Conservation (phyloP, 2,888 invertebrate species). For the Pherbina coryleti region DNA sequence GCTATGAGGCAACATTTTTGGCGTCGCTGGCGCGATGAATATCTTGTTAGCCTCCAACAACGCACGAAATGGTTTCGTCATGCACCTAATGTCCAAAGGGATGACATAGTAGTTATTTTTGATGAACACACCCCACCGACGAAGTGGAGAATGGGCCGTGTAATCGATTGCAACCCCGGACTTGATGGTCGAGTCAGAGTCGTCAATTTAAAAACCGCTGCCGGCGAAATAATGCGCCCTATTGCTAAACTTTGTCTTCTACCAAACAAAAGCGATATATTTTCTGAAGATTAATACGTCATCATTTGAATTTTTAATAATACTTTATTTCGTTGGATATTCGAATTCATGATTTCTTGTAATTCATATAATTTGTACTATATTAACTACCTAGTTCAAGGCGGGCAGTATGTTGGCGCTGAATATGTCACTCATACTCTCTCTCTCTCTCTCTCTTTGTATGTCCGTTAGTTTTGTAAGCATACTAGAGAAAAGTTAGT, state of each 20-base stretch:
- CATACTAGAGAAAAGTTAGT: too few species aligned
- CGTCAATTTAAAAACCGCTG: background rate
- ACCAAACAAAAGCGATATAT: conserved; percentile 9
- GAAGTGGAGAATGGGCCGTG: conserved; percentile 22
- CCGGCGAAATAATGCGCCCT: too few species aligned
- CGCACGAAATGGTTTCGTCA: conserved; percentile 18
- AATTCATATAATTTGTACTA: background rate
- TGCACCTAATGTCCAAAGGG: conserved; percentile 2
- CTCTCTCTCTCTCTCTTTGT: too few species aligned
- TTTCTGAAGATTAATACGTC: background rate
- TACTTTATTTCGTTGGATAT: background rate
- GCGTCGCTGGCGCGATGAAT: conserved; percentile 29
- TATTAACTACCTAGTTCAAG: conserved; percentile 7
- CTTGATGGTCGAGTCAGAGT: conserved; percentile 26
- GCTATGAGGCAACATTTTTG: conserved; percentile 36
- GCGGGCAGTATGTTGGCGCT: conserved; percentile 5
- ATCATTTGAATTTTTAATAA: background rate
- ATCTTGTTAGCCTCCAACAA: background rate
- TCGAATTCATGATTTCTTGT: background rate
- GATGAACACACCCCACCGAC: conserved; percentile 9
- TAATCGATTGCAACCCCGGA: conserved; percentile 15
- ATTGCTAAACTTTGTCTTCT: conserved; percentile 12
- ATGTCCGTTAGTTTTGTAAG: too few species aligned
- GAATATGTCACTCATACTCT: too few species aligned
- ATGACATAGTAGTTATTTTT: conserved; percentile 12